phyloP scores from a whole-genome alignment of 2,797 vertebrate genomes.

The Varecia variegata region DNA sequence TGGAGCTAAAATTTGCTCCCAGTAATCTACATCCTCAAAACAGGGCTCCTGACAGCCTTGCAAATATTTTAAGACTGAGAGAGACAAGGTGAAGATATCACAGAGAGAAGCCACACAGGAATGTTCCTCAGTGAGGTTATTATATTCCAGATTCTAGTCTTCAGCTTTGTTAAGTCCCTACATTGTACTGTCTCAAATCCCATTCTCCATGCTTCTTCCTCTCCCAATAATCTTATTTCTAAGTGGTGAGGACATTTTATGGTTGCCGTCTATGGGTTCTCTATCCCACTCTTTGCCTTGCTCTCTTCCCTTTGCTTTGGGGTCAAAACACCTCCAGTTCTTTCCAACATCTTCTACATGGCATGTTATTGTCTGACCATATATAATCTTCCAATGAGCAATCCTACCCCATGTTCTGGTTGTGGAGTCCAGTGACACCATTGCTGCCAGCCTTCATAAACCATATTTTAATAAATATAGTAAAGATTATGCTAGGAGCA shows the following conservation, averaged over 20 bases:
- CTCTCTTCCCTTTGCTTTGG: background rate
- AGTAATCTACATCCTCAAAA: background rate
- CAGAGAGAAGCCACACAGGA: background rate
- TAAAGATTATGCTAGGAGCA: background rate
- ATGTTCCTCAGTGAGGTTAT: background rate
- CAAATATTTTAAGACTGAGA: background rate
- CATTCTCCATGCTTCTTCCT: background rate
- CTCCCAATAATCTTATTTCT: background rate
- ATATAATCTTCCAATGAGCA: background rate
- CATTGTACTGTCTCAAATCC: background rate
- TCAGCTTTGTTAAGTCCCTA: background rate
- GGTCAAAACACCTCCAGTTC: background rate
- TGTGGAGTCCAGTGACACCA: background rate
- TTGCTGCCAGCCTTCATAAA: background rate
- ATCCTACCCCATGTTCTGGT: background rate
- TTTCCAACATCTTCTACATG: background rate
- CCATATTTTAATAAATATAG: background rate
- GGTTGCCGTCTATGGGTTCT: background rate
- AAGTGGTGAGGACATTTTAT: background rate
- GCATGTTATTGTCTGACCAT: background rate
- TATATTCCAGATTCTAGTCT: background rate
- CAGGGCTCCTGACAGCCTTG: background rate
- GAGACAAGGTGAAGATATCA: background rate
- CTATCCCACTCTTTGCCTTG: background rate
- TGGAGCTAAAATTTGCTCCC: background rate